Evolutionary conservation across 2,113 vertebrate genomes (phyloP).

Genomic region (Phoxinus phoxinus): DNA sequence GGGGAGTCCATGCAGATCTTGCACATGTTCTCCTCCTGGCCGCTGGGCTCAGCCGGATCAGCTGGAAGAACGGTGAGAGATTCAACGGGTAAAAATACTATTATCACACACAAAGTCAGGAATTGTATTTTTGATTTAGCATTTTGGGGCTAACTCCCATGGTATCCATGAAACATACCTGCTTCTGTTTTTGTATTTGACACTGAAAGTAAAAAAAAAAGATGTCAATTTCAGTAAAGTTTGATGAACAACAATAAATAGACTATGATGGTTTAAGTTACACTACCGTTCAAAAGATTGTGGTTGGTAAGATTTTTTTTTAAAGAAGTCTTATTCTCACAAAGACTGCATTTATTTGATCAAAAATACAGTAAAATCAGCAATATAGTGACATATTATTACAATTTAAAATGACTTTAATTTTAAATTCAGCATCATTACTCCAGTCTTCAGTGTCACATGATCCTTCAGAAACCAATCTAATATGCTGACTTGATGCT

Average conservation of each 20-base stretch:
- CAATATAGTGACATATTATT: background rate
- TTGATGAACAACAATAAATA: background rate
- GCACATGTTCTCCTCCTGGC: constrained; percentile 84
- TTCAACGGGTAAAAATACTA: background rate
- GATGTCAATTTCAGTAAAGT: background rate
- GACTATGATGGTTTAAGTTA: background rate
- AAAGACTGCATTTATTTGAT: background rate
- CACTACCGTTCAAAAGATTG: background rate
- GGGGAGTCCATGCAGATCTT: constrained; percentile 90
- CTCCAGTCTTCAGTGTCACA: background rate
- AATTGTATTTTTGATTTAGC: background rate
- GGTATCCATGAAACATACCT: constrained; percentile 35
- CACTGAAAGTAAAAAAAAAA: constrained; percentile 51
- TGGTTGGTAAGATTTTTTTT: background rate
- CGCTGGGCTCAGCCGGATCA: constrained; percentile 66
- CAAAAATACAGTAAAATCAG: background rate
- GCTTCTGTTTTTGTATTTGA: constrained; percentile 55
- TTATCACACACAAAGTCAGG: background rate
- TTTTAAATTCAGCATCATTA: background rate
- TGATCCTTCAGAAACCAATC: background rate
- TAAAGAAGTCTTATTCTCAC: background rate
- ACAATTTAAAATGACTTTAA: background rate
- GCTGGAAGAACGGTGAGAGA: constrained; percentile 19
- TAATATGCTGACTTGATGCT: background rate
- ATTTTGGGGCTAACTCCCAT: background rate